Base-by-base conservation (phyloP, 1,140 invertebrate species). In the Dendroctonus valens region DNA sequence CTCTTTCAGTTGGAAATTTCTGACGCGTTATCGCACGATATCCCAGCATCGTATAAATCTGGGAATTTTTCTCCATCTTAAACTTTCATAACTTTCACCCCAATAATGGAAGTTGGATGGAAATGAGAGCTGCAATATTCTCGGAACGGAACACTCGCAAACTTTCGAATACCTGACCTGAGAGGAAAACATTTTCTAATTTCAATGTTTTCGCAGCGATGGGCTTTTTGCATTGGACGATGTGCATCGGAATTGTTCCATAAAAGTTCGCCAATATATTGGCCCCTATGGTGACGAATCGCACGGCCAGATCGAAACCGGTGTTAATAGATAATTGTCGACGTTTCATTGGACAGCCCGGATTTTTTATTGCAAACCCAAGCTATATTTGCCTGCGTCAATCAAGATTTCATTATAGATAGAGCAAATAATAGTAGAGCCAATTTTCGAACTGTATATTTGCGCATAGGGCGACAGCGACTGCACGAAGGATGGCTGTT, bases 361-460 rank as follows among this genome's bases (percentile, higher is more conserved):
- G 14, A 41, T 73, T 75, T 77, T 77, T 77, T 77, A 77, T 75
- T 76, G 71, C 73, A 62, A 58, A 70, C 57, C 67, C 69, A 67
- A 61, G 57, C 66, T 68, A 68, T 68, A 75, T 76, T 74, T 72
- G 73, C 74, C 72, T 69, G 70, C 70, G 72, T 73, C 76, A 76
- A 77, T 76, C 75, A 76, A 76, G 76, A 77, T 77, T 77, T 77
- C 76, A 77, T 77, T 77, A 77, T 77, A 77, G 76, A 77, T 77
- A 76, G 71, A 62, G 71, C 68, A 70, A 76, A 77, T 77, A 77
- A 77, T 77, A 75, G 75, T 72, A 73, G 74, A 77, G 75, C 76
- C 74, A 77, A 76, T 77, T 76, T 59, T 70, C 62, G 51, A 42
- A 60, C 54, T 62, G 52, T 52, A 39, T 68, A 59, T 68, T 62